Percentiles rank a stretch among this genome's conserved stretches.
Conservation (phyloP, 1,140 invertebrate species). For the Neodiprion lecontei region DNA sequence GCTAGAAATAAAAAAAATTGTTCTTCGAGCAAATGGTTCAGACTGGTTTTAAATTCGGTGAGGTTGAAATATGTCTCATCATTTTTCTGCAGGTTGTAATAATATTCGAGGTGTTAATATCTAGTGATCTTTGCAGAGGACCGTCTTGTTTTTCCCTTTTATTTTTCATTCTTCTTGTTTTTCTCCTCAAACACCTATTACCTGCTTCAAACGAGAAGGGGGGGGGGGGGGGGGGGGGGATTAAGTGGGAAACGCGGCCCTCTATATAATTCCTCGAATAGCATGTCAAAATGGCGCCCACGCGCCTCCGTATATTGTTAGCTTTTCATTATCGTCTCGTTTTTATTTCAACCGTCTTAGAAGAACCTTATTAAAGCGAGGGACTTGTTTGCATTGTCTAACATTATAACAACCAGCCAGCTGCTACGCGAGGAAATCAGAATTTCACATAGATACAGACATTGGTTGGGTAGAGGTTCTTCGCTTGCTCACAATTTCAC, state of each 20-base stretch:
- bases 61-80: too few relatives aligned
- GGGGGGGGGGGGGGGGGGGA: not conserved
- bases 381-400: not conserved
- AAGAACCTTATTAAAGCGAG: slow-evolving; percentile 5
- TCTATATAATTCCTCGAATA: not conserved
- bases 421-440: slow-evolving; percentile 1
- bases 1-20: too few relatives aligned
- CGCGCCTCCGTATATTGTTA: not conserved
- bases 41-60: too few relatives aligned
- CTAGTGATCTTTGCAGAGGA: too few relatives aligned
- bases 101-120: too few relatives aligned
- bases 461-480: too few relatives aligned
- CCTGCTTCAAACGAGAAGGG: not conserved
- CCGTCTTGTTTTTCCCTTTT: too few relatives aligned
- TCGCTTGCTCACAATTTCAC: not conserved
- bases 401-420: not conserved
- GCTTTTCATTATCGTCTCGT: slow-evolving; percentile 5
- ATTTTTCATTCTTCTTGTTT: too few relatives aligned
- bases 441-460: not conserved
- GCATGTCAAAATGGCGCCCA: not conserved
- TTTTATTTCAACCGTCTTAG: not conserved
- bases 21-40: too few relatives aligned
- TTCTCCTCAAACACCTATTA: too few relatives aligned
- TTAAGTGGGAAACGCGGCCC: not conserved
- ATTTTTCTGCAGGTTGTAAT: too few relatives aligned